Evolutionary conservation across 1,140 invertebrate species (phyloP), one percentile per base, ranked within the genome.

Genomic region (Papilio polytes): DNA sequence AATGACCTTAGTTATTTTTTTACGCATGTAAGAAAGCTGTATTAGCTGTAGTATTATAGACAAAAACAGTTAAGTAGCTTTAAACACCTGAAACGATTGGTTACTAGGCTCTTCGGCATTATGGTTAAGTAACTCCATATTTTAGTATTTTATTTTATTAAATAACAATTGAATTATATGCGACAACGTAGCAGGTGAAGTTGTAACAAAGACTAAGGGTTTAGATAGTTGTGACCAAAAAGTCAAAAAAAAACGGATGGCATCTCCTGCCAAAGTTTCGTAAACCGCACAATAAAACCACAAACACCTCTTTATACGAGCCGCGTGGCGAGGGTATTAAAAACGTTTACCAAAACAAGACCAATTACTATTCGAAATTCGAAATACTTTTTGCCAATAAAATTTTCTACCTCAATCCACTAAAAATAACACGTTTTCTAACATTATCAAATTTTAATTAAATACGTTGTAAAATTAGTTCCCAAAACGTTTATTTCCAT

Each of bases 241-340:
- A 82, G 82, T 81, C 80, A 83, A 86, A 86, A 83, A 86, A 86
- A 87, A 89, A 88, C 80, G 85, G 83, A 84, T 83, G 81, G 87
- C 79, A 86, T 88, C 80, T 90, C 85, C 86, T 85, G 81, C 81
- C 80, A 82, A 85, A 84, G 79, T 92, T 93, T 92, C 81, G 87
- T 87, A 86, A 91, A 94, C 92, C 91, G 82, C 87, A 87, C 88
- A 89, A 90, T 90, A 88, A 90, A 91, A 93, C 91, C 91, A 85
- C 91, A 76, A 76, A 76, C 74, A 92, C 78, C 70, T 78, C 82
- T 85, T 88, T 89, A 89, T 88, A 88, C 82, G 53, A 84, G 88
- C 88, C 90, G 87, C 88, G 86, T 88, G 90, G 85, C 89, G 74
- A 85, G 82, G 83, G 81, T 73, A 76, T 79, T 82, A 83, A 89